Evolutionary conservation across 2,888 invertebrate species (phyloP), one percentile per base, ranked within the genome.

Genomic region (Lysandra coridon): DNA sequence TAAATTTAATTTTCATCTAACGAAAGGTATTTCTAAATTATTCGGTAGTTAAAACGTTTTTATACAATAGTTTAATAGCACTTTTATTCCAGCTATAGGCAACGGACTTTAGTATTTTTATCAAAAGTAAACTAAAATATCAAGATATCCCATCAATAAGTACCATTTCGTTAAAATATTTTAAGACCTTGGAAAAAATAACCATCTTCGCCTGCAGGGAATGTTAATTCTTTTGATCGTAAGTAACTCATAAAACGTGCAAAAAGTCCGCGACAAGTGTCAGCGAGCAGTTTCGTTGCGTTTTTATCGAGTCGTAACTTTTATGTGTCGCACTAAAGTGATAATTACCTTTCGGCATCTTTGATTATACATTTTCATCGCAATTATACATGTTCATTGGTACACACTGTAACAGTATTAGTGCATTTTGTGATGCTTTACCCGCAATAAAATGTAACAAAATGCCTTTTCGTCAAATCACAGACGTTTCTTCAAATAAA

Each of bases 271-370:
- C 7, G 12, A 12, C 14, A 75, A 6, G 4, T 30, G 49, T 49
- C 75, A 49, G 23, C 74, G 23, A 12, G 49, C 75, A 69, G 75
- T 49, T 44, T 44, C 40, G 49, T 49, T 30, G 23, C 75, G n/a
- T 75, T 30, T 75, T 75, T 75, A 75, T 75, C 49, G 44, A 23
- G 49, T 75, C 75, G 74, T 76, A 76, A 57, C 30, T 75, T 78
- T 80, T 80, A 4, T 12, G 75, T 49, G 44, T 75, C 23, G 44
- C 75, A 23, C 5, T 69, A 37, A 69, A 69, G 69, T 69, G 69
- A 33, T 69, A 69, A 69, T 64, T 69, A 69, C 69, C 64, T 69
- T 69, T 69, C 69, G 69, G 69, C 69, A 69, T 33, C 69, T 37
- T 69, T 69, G 69, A 37, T 69, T 62, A 62, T 7, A 7, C 62